Percentiles rank a stretch among this genome's conserved stretches.
Evolutionary conservation across 2,113 vertebrate genomes (phyloP).

Genomic region (Heloderma charlesbogerti): DNA sequence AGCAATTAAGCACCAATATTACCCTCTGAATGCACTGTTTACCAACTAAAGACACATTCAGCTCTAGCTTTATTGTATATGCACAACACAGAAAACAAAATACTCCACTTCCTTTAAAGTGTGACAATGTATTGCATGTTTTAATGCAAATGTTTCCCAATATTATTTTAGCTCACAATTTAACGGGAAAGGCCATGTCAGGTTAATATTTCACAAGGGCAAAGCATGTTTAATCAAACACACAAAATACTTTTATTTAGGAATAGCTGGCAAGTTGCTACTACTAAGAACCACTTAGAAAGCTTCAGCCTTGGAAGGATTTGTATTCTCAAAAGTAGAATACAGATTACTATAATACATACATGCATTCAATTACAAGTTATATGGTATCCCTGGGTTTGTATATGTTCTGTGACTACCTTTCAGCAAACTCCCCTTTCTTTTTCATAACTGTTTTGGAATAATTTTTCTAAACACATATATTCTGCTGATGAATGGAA

Average conservation of each 20-base stretch:
- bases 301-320: neutral
- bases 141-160: neutral
- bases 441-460: accelerated
- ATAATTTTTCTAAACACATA: neutral
- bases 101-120: neutral
- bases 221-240: neutral
- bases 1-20: constrained; percentile 63
- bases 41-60: accelerated
- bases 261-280: neutral
- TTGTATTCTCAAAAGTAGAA: neutral
- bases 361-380: neutral
- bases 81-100: neutral
- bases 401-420: neutral
- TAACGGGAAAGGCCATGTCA: neutral
- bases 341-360: neutral
- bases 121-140: neutral
- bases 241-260: neutral
- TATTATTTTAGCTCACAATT: neutral
- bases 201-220: neutral
- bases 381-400: neutral
- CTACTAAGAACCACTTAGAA: neutral
- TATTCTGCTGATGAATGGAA: neutral
- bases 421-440: neutral
- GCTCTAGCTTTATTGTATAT: accelerated
- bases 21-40: constrained; percentile 14